Base-by-base conservation (phyloP, 2,113 vertebrate genomes). In the Mormoops blainvillei region DNA sequence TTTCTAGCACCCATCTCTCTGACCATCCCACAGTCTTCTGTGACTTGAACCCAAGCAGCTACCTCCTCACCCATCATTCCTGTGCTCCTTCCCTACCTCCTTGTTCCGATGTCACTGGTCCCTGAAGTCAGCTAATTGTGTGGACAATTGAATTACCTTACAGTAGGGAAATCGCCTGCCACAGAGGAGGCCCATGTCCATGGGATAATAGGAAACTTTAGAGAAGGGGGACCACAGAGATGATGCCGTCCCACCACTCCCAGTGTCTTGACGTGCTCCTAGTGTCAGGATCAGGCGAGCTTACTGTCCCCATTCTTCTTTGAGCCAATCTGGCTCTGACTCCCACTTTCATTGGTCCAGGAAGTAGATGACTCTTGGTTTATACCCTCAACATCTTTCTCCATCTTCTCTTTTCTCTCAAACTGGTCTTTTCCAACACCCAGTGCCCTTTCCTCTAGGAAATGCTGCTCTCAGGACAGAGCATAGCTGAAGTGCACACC, bases 241-340 rank as follows among this genome's bases (percentile, higher is more conserved):
- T 7, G 48, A 87, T 0, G 8, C 5, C 6, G 58, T 73, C 11
- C 12, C 52, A 16, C 22, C 11, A 7, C 61, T 52, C 54, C 19
- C 24, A 1, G 24, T n/a, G 28, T 88, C 56, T 65, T 83, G 24
- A 63, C 43, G 13, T 26, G 10, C 16, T 94, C 31, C 38, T 26
- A 20, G 10, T 4, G 31, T 31, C 28, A 12, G 31, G 36, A 1
- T 50, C 13, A 0, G 5, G 65, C 18, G 11, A 38, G 19, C 11
- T 26, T 3, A 3, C 61, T 33, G 0, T 31, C 36, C 31, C 28
- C 19, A 0, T 52, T 48, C 3, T 8, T n/a, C 11, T 52, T 22
- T 16, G 31, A 33, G 52, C 14, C 11, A 1, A 22, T 89, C 16
- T 43, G 26, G n/a, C 31, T 11, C 48, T 28, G 7, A 13, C 19